Conservation (phyloP, 2,113 vertebrate species). For the Orycteropus afer region DNA sequence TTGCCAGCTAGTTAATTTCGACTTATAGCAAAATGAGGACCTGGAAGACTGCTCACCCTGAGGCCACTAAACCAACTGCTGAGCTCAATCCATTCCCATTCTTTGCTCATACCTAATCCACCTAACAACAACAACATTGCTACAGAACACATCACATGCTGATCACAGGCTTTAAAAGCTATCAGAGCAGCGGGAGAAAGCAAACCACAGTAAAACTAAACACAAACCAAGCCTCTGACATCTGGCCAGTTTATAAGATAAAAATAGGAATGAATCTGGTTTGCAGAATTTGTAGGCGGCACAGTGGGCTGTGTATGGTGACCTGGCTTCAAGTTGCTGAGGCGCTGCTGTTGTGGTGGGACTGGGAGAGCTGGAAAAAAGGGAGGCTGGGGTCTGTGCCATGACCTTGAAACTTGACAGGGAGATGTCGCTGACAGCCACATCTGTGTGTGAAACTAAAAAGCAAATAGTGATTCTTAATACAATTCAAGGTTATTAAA, state of each 20-base stretch:
- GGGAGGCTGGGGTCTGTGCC: background rate
- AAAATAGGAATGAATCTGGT: background rate
- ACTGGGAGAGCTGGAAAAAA: background rate
- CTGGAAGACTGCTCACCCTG: fast-evolving
- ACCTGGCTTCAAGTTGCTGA: background rate
- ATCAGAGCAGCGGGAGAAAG: background rate
- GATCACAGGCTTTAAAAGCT: background rate
- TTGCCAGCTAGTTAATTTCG: background rate
- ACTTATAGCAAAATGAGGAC: background rate
- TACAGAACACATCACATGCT: background rate
- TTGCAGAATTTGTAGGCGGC: fast-evolving
- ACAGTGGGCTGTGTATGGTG: fast-evolving
- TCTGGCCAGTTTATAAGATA: background rate
- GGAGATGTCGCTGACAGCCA: background rate
- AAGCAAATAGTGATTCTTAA: background rate
- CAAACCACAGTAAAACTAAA: background rate
- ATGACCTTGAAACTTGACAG: background rate
- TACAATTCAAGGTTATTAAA: background rate
- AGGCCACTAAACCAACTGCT: background rate
- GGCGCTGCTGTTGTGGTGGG: background rate
- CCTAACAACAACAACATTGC: no score
- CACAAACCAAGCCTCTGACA: background rate
- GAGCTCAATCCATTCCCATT: background rate
- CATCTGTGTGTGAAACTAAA: background rate
- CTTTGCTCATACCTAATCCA: background rate